phyloP scores from a whole-genome alignment of 23 tunicate genomes.

The Trididemnum clinides region DNA sequence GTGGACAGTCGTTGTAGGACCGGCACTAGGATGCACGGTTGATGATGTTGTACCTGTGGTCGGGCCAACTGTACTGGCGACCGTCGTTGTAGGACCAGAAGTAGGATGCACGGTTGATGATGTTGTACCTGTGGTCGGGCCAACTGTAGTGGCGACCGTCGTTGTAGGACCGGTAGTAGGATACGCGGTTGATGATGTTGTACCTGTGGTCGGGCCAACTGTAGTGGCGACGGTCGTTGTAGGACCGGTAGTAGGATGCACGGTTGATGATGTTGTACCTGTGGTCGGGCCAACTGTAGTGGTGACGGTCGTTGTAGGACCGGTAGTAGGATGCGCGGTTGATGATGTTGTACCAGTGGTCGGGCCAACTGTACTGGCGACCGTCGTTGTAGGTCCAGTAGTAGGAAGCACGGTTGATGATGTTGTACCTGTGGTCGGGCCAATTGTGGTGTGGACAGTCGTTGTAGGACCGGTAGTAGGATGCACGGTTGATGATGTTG shows the following conservation, averaged over 20 bases:
- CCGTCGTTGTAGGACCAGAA: too few relatives aligned
- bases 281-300: neutral
- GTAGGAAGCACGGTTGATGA: neutral
- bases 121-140: too few relatives aligned
- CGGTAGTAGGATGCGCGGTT: neutral
- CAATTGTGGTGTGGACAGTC: neutral
- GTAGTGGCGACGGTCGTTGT: too few relatives aligned
- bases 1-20: too few relatives aligned
- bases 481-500: neutral
- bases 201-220: too few relatives aligned
- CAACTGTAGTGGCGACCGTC: too few relatives aligned
- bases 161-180: too few relatives aligned
- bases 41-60: too few relatives aligned
- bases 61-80: too few relatives aligned
- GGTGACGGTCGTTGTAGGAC: neutral
- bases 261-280: neutral
- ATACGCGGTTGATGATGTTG: too few relatives aligned
- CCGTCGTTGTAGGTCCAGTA: neutral
- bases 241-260: neutral
- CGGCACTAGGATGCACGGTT: too few relatives aligned
- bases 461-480: neutral
- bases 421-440: constrained; percentile 29
- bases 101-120: too few relatives aligned
- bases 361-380: neutral
- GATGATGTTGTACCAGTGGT: neutral